Base-by-base conservation (phyloP, 2,797 vertebrate species). In the Chaetodon trifasciatus region DNA sequence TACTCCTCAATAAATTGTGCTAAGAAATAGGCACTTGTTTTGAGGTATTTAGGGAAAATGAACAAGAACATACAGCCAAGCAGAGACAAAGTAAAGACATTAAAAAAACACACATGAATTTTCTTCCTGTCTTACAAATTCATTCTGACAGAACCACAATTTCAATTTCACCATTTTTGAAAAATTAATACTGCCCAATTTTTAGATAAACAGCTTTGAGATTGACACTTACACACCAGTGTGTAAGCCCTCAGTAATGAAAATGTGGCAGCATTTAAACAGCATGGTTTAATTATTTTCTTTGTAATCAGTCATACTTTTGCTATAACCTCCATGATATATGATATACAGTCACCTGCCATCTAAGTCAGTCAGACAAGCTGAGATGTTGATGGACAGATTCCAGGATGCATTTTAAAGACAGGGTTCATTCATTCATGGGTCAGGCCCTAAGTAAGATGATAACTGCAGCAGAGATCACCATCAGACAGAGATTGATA, bases 401-500 rank as follows among this genome's bases (percentile, higher is more conserved):
- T 52, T 32, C n/a, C 5, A 5, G 17, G 63, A 64, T 73, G n/a
- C 23, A 32, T 63, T 57, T 68, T 79, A 58, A 49, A 71, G 55
- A 32, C 46, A 17, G 52, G 7, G 24, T 72, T 69, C 7, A 60
- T 37, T 42, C 40, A 8, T 50, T 28, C 12, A 32, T 19, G 15
- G n/a, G 61, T 64, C 40, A 67, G n/a, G 60, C 53, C 52, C 52
- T 61, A 12, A 53, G 64, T 58, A 24, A 73, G 44, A 67, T 70
- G 52, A 79, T 46, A 52, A 67, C 50, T 46, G 24, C 52, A 15
- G 35, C 28, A 15, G 1, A 9, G 56, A 58, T 74, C 39, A 62
- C 53, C 13, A 23, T 61, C 64, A 56, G 47, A 70, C 64, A 42
- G 32, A 70, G 62, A 74, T 52, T 78, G 67, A 74, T 69, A 44